Base-by-base conservation (phyloP, 1,140 invertebrate species). In the Galendromus occidentalis region DNA sequence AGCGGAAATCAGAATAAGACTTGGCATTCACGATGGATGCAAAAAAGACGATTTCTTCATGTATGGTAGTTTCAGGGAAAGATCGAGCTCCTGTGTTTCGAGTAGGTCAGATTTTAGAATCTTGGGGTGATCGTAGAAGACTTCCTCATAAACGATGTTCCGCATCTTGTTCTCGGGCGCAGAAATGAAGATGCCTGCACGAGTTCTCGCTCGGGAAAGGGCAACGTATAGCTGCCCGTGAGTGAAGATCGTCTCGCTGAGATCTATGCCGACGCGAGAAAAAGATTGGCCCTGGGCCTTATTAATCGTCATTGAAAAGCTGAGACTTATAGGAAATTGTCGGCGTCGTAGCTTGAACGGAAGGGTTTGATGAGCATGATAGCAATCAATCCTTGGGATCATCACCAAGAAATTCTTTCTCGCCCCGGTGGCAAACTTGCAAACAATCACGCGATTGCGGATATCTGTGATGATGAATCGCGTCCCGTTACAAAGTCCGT, bases 211-310 rank as follows among this genome's bases (percentile, higher is more conserved):
- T 55, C 67, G 29, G 14, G 67, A 66, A 5, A 44, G 51, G 29
- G 65, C 67, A 5, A 66, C 65, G 69, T 80, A 77, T 45, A 77
- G 69, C 70, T 79, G 74, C n/a, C 75, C 75, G 71, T 76, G 74
- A 14, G 72, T 73, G 68, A 80, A 78, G 68, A 71, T 73, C 66
- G 69, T 45, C 44, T 69, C 70, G 70, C 71, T 69, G 22, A 79
- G 55, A 70, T 75, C 68, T 65, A 79, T 66, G n/a, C 75, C 74
- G 66, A 69, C 70, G 65, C 72, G 70, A 44, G 69, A 64, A 20
- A 70, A 59, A 17, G 69, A 6, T 51, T 70, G 69, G 18, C 67
- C 69, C 51, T 70, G 55, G 6, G 69, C 28, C 64, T 70, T 70
- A 59, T 66, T 70, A 29, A 70, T 70, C 25, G 64, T 69, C 42